Conservation (phyloP, 2,113 vertebrate genomes). For the Tursiops truncatus region DNA sequence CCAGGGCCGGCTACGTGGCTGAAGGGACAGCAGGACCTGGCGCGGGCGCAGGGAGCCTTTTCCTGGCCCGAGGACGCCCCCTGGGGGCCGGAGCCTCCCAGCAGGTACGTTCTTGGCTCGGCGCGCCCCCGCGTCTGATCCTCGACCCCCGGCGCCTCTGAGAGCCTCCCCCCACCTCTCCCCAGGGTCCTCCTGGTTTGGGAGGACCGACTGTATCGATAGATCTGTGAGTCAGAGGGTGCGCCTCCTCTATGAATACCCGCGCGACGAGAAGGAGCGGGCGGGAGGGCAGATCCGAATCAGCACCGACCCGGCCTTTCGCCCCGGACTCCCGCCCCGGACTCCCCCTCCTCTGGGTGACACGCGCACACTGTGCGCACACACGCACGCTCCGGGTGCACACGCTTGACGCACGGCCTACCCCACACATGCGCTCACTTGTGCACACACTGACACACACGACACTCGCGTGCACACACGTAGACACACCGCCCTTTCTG, state of each 20-base stretch:
- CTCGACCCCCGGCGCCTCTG: no score
- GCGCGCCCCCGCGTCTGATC: neutral
- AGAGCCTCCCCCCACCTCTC: no score
- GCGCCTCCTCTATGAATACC: neutral
- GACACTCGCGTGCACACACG: neutral
- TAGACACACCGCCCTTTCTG: neutral
- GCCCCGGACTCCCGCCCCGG: rapidly evolving
- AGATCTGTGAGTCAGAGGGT: neutral
- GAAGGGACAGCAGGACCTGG: rapidly evolving
- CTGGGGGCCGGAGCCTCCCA: neutral
- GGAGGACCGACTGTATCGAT: neutral
- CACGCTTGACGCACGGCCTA: neutral
- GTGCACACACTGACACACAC: neutral
- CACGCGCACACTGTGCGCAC: neutral
- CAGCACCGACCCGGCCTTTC: rapidly evolving
- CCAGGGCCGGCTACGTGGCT: rapidly evolving
- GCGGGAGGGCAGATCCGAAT: rapidly evolving
- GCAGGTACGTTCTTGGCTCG: rapidly evolving
- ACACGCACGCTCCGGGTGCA: neutral
- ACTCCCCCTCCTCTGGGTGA: neutral
- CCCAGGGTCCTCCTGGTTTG: neutral
- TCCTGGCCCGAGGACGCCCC: neutral
- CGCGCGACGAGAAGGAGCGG: neutral
- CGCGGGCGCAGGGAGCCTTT: neutral
- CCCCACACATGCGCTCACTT: rapidly evolving